Evolutionary conservation across 2,797 vertebrate genomes (phyloP).

Genomic region (Cheirogaleus major): DNA sequence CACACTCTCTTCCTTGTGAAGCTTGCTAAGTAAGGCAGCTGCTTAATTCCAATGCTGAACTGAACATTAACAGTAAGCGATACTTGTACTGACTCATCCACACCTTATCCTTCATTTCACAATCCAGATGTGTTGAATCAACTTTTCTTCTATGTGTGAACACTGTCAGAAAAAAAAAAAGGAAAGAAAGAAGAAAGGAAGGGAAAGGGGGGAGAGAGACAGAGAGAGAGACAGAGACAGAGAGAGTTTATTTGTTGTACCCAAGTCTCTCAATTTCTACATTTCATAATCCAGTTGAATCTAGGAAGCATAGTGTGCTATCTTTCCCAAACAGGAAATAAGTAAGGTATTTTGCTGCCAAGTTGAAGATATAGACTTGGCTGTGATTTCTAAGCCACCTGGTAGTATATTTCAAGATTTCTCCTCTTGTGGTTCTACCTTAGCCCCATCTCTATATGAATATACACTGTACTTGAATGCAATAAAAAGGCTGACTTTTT

Average conservation of each 20-base stretch:
- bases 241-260: not conserved
- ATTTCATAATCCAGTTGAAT: conserved; percentile 39
- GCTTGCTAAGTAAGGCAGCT: not conserved
- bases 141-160: not conserved
- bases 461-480: not conserved
- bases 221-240: not conserved
- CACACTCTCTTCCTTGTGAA: not conserved
- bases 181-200: not conserved
- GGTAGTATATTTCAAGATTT: conserved; percentile 28
- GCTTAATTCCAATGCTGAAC: not conserved
- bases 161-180: not conserved
- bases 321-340: conserved; percentile 40
- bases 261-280: not conserved
- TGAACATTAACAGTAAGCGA: not conserved
- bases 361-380: conserved; percentile 34
- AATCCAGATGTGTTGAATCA: conserved; percentile 54
- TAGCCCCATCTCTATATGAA: not conserved
- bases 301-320: not conserved
- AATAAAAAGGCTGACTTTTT: not conserved
- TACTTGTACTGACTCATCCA: not conserved
- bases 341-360: conserved; percentile 14
- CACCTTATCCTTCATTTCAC: not conserved
- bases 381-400: conserved; percentile 49
- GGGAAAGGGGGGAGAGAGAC: no score
- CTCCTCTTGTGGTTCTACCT: not conserved